A percentile compares a stretch with the other conserved stretches of the same genome.
These are phyloP conservation scores for Malacoctenus gilli DNA, from an alignment of 2,797 vertebrate genomes.

Conservation along the genomic window DNA sequence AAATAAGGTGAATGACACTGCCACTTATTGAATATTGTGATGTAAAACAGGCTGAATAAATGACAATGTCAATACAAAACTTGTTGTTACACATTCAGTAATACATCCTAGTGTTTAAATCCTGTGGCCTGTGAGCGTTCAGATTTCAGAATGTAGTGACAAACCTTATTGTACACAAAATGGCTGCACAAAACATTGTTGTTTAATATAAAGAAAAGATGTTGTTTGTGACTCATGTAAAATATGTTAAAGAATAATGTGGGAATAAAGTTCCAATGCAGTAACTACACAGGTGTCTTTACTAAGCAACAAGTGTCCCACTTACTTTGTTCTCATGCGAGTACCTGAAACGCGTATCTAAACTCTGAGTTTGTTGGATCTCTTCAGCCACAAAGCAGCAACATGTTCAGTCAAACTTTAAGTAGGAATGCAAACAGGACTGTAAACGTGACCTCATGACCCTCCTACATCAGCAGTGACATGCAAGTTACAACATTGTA, in stretches of 20 bases:
- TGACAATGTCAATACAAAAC: constrained; percentile 24
- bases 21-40: constrained; percentile 5
- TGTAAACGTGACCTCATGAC: no score
- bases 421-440: no score
- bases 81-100: constrained; percentile 1
- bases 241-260: constrained; percentile 21
- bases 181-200: constrained; percentile 25
- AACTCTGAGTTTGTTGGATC: no score
- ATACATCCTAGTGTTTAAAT: constrained; percentile 23
- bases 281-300: no score
- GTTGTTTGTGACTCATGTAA: constrained; percentile 21
- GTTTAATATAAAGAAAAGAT: not conserved
- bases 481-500: no score
- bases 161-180: constrained; percentile 1
- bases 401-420: no score
- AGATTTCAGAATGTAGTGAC: constrained; percentile 1
- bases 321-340: no score
- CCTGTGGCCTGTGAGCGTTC: not conserved
- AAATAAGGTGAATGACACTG: constrained; percentile 23
- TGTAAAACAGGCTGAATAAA: constrained; percentile 27
- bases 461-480: no score
- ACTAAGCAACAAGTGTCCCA: no score
- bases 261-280: constrained; percentile 19
- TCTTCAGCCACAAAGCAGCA: no score
- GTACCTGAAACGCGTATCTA: no score